phyloP scores from a whole-genome alignment of 1,140 invertebrate genomes.

The Triops cancriformis region DNA sequence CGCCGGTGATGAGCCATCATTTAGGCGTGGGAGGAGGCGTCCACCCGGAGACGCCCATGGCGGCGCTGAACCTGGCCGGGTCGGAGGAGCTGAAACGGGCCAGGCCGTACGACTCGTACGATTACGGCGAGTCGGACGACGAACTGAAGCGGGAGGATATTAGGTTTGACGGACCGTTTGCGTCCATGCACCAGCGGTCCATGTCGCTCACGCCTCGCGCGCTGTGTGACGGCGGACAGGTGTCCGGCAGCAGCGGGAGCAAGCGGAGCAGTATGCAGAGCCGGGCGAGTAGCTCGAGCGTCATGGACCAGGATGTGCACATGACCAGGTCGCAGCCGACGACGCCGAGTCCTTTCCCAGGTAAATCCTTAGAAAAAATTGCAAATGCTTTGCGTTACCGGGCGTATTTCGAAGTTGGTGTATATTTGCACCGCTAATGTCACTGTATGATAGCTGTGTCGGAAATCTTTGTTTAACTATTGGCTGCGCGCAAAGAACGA shows the following conservation, averaged over 20 bases:
- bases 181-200: slow-evolving; percentile 32
- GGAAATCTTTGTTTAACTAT: too few relatives aligned
- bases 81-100: slow-evolving; percentile 24
- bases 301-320: slow-evolving; percentile 57
- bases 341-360: slow-evolving; percentile 53
- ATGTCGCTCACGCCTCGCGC: slow-evolving; percentile 37
- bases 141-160: slow-evolving; percentile 79
- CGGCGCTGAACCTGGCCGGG: neutral
- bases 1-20: slow-evolving; percentile 36
- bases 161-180: slow-evolving; percentile 47
- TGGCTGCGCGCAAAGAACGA: too few relatives aligned
- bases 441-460: too few relatives aligned
- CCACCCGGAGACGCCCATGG: neutral
- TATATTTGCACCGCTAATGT: too few relatives aligned
- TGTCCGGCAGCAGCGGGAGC: slow-evolving; percentile 68
- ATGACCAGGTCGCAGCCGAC: slow-evolving; percentile 77
- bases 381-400: too few relatives aligned
- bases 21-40: neutral
- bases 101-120: slow-evolving; percentile 24
- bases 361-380: neutral
- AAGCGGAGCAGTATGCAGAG: slow-evolving; percentile 83
- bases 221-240: slow-evolving; percentile 32
- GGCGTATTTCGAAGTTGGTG: too few relatives aligned
- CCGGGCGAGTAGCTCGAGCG: slow-evolving; percentile 74
- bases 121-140: slow-evolving; percentile 73